phyloP scores from a whole-genome alignment of 2,888 invertebrate species.

The Hesperia comma region DNA sequence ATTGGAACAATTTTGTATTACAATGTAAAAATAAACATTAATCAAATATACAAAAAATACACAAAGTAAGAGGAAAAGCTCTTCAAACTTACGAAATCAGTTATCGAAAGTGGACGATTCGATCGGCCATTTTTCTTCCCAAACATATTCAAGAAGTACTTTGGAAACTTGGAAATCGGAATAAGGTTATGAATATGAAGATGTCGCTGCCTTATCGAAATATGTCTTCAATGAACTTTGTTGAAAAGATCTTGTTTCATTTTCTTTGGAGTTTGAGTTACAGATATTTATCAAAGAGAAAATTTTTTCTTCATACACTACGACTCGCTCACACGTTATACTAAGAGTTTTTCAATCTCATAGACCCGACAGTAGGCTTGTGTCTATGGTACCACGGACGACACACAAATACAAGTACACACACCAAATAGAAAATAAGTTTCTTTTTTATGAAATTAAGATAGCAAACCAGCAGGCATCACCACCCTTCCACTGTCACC shows the following conservation, averaged over 20 bases:
- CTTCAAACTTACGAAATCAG: constrained; percentile 31
- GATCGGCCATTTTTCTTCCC: constrained; percentile 26
- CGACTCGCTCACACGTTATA: no score
- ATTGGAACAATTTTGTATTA: background rate
- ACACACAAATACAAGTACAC: no score
- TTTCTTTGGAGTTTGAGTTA: background rate
- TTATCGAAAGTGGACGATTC: constrained; percentile 29
- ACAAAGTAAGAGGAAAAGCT: background rate
- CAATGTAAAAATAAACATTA: background rate
- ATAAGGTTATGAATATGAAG: constrained; percentile 32
- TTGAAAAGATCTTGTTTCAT: background rate
- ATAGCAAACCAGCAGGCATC: no score
- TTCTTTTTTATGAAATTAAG: no score
- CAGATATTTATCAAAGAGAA: no score
- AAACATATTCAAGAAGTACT: constrained; percentile 32
- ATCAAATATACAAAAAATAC: background rate
- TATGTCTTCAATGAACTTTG: constrained; percentile 18
- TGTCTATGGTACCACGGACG: no score
- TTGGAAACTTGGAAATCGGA: constrained; percentile 27
- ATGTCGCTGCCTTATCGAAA: constrained; percentile 23
- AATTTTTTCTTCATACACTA: no score
- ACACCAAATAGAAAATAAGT: no score
- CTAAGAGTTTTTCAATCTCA: no score
- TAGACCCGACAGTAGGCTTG: no score
- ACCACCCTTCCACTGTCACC: no score